Base-by-base conservation (phyloP, 2,888 invertebrate genomes). In the Tortricodes alternella region DNA sequence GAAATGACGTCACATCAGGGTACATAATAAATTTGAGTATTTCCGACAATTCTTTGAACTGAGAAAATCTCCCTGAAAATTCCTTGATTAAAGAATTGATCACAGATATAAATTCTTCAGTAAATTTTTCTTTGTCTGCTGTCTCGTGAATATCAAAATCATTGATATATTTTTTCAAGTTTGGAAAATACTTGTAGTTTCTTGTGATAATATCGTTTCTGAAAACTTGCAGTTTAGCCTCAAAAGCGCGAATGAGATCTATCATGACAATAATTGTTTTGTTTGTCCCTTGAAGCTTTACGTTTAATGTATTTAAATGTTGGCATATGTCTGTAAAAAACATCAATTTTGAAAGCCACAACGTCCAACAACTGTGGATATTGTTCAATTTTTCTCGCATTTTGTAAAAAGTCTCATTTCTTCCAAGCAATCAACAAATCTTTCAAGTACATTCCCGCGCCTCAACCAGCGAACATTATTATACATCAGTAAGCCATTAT, bases 361-460 rank as follows among this genome's bases (percentile, higher is more conserved):
- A 59, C 59, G 39, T 59, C 62, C 55, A 59, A 58, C 19, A 63
- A 53, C 53, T 63, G 61, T 60, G 57, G 55, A 58, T 58, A 65
- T 58, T 62, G 29, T 57, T 59, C 32, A 62, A 60, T 39, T 56
- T 60, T 62, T 59, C 53, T 51, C 56, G 59, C 65, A 66, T 59
- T 64, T 62, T 48, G 64, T 52, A 64, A 24, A 65, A 69, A 65
- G 63, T 63, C 61, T 63, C 46, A 65, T 62, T 67, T 68, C 66
- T 48, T 64, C 62, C 59, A 67, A 68, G 60, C 63, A 64, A 27
- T 68, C 67, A 59, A 66, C 64, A 66, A 65, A 67, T 61, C 66
- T 65, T 64, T 71, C 46, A 62, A 70, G 64, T 62, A 72, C 65
- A 48, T 65, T 65, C 57, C 69, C 68, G 49, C 64, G 63, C 61